Evolutionary conservation across 2,888 invertebrate genomes (phyloP).

Genomic region (Polia nebulosa): DNA sequence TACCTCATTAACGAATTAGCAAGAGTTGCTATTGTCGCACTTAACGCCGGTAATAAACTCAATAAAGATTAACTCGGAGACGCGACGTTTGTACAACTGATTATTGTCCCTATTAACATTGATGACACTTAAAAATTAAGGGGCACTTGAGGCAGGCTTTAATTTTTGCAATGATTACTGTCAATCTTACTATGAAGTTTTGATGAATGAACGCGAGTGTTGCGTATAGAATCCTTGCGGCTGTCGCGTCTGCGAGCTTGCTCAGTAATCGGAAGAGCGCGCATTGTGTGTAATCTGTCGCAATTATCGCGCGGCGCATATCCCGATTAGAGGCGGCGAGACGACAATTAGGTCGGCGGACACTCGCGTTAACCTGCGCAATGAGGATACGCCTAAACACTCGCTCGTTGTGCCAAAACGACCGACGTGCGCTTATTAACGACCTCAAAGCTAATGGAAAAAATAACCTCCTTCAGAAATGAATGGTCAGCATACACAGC

Average conservation of each 20-base stretch:
- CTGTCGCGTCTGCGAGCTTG: constrained; percentile 44
- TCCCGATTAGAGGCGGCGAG: constrained; percentile 89
- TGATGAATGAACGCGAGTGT: not conserved
- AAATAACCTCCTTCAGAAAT: constrained; percentile 78
- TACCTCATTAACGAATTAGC: constrained; percentile 90
- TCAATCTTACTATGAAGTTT: constrained; percentile 20
- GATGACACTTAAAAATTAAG: constrained; percentile 40
- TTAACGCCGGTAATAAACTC: constrained; percentile 85
- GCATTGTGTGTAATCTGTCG: constrained; percentile 81
- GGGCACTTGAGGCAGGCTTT: constrained; percentile 21
- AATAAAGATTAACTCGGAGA: constrained; percentile 77
- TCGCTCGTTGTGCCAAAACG: constrained; percentile 83
- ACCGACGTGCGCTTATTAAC: constrained; percentile 77
- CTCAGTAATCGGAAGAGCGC: constrained; percentile 62
- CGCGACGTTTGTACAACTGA: constrained; percentile 67
- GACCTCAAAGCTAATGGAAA: constrained; percentile 80
- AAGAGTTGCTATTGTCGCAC: constrained; percentile 87
- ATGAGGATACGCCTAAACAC: constrained; percentile 90
- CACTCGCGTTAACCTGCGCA: constrained; percentile 89
- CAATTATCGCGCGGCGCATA: constrained; percentile 90
- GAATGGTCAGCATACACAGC: constrained; percentile 79
- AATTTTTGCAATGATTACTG: constrained; percentile 17
- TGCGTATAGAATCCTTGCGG: constrained; percentile 32
- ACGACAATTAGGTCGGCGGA: constrained; percentile 90
- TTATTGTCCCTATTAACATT: constrained; percentile 42